phyloP scores from a whole-genome alignment of 1,140 invertebrate species.

The Cyrtorhinus lividipennis region DNA sequence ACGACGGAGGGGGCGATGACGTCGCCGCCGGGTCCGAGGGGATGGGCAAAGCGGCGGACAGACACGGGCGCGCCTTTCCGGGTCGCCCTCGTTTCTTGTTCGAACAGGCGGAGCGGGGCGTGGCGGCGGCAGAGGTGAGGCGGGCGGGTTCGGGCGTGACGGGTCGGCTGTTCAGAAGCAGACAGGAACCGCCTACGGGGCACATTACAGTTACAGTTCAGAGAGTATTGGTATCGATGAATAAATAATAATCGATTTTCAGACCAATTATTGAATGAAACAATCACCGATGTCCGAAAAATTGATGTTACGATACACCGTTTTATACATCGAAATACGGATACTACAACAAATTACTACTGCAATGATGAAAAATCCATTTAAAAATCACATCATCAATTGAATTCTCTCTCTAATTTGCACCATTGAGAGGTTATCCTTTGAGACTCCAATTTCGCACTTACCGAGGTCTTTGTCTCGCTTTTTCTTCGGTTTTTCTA shows the following conservation, averaged over 20 bases:
- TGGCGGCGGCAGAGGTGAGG: background rate
- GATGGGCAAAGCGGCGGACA: background rate
- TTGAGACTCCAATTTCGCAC: no score
- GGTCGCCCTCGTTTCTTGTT: background rate
- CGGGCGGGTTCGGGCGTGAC: background rate
- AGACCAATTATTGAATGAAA: no score
- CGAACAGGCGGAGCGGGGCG: background rate
- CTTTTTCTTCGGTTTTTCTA: slow-evolving; percentile 6
- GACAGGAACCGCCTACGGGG: background rate
- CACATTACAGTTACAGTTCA: background rate
- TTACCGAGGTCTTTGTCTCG: background rate
- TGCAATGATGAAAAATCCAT: no score
- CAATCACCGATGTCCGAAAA: no score
- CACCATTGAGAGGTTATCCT: no score
- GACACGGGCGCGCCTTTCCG: background rate
- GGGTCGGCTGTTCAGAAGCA: background rate
- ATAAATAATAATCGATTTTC: background rate
- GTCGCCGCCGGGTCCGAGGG: background rate
- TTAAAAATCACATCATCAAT: no score
- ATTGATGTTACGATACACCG: no score
- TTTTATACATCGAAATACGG: no score
- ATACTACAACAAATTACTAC: no score
- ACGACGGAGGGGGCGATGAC: background rate
- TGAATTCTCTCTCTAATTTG: no score
- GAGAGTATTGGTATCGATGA: background rate